Percentiles rank a stretch among this genome's conserved stretches.
Evolutionary conservation across 2,888 invertebrate genomes (phyloP).

Genomic region (Ferdinandea cuprea): DNA sequence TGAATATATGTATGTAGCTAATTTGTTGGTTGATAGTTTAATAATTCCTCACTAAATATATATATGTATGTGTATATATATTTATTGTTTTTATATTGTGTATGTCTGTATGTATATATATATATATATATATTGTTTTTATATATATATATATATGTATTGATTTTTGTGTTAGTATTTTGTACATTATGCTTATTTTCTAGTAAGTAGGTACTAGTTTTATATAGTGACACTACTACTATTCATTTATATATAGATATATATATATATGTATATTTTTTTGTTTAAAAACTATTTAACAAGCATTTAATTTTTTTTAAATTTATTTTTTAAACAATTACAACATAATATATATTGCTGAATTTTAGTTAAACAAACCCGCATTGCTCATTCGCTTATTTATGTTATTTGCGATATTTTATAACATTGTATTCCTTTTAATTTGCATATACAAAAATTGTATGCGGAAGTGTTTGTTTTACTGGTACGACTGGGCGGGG

Average conservation of each 20-base stretch:
- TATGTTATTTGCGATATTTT: background rate
- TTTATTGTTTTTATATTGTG: conserved; percentile 38
- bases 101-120: conserved; percentile 55
- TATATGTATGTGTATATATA: conserved; percentile 55
- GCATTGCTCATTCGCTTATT: conserved; percentile 17
- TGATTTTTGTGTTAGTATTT: conserved; percentile 53
- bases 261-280: conserved; percentile 57
- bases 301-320: conserved; percentile 57
- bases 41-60: conserved; percentile 72
- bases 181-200: conserved; percentile 72
- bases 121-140: conserved; percentile 45
- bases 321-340: conserved; percentile 44
- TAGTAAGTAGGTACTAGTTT: conserved; percentile 70
- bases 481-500: conserved; percentile 14
- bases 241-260: conserved; percentile 35
- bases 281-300: conserved; percentile 73
- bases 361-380: conserved; percentile 49
- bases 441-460: conserved; percentile 27
- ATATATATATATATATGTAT: conserved; percentile 13
- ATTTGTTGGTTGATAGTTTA: conserved; percentile 50
- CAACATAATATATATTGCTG: conserved; percentile 65
- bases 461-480: conserved; percentile 15
- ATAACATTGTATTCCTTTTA: conserved; percentile 4
- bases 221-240: conserved; percentile 60
- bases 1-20: conserved; percentile 19